These are phyloP conservation scores for Phylloscopus collybita DNA, from an alignment of 2,797 vertebrate genomes.

Conservation along the genomic window DNA sequence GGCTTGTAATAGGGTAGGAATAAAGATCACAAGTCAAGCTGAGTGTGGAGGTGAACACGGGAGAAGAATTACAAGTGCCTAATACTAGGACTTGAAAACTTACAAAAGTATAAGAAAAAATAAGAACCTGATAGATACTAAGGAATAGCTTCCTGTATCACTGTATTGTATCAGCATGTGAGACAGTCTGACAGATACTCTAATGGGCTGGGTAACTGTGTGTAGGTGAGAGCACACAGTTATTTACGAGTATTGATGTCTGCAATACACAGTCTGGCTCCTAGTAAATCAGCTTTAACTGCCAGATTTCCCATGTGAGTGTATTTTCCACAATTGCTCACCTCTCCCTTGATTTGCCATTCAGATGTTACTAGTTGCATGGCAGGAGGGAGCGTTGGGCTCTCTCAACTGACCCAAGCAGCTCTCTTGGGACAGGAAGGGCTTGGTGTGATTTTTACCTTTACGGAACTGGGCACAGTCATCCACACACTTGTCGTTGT, in stretches of 20 bases:
- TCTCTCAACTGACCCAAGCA: not conserved
- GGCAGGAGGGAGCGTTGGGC: not conserved
- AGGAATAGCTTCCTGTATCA: not conserved
- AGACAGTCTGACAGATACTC: not conserved
- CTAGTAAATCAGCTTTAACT: not conserved
- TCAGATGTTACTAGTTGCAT: not conserved
- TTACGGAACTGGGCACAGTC: slow-evolving; percentile 90
- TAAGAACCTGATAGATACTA: not conserved
- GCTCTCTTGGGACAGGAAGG: accelerated
- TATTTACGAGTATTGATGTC: not conserved
- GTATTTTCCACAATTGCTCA: not conserved
- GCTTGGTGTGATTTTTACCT: slow-evolving; percentile 76
- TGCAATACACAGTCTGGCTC: not conserved
- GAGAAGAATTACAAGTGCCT: not conserved
- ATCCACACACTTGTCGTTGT: slow-evolving; percentile 98
- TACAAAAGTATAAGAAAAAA: not conserved
- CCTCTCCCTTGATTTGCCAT: not conserved
- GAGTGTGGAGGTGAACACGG: not conserved
- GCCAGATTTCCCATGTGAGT: not conserved
- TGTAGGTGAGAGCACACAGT: not conserved
- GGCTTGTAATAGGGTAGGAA: not conserved
- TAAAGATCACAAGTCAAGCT: not conserved
- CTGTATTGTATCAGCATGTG: not conserved
- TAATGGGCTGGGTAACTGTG: not conserved
- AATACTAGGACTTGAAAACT: not conserved